phyloP scores from a whole-genome alignment of 1,140 invertebrate genomes.

The Anthonomus grandis region DNA sequence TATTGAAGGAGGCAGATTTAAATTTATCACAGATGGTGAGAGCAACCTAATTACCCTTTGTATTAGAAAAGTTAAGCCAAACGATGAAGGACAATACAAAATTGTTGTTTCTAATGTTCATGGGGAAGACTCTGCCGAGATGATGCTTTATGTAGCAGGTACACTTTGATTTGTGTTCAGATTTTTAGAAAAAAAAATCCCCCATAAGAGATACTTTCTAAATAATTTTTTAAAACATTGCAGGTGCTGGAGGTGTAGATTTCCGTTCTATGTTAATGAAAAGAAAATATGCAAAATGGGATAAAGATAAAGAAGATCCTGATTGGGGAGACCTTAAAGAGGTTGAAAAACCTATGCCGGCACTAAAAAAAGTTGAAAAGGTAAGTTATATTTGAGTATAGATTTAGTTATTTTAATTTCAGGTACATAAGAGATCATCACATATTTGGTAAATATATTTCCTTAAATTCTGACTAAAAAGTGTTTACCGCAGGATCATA shows the following conservation, averaged over 20 bases:
- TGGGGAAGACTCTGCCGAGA: slow-evolving; percentile 92
- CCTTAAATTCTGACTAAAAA: too few relatives aligned
- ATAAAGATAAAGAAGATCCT: slow-evolving; percentile 80
- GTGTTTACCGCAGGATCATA: too few relatives aligned
- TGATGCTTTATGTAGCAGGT: slow-evolving; percentile 95
- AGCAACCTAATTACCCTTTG: slow-evolving; percentile 87
- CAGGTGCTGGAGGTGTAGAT: slow-evolving; percentile 95
- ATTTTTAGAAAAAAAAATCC: too few relatives aligned
- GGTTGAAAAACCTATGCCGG: slow-evolving; percentile 78
- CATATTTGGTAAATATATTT: too few relatives aligned
- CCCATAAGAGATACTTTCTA: neutral
- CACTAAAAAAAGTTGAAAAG: slow-evolving; percentile 88
- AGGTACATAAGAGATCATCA: too few relatives aligned
- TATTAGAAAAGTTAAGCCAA: slow-evolving; percentile 93
- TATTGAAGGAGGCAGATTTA: slow-evolving; percentile 88
- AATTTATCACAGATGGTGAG: slow-evolving; percentile 85
- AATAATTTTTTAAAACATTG: slow-evolving; percentile 20
- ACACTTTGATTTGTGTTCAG: slow-evolving; percentile 37
- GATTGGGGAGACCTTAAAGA: slow-evolving; percentile 94
- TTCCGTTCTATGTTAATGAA: slow-evolving; percentile 98
- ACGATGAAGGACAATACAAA: slow-evolving; percentile 97
- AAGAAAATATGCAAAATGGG: slow-evolving; percentile 94
- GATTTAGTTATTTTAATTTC: too few relatives aligned
- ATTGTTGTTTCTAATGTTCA: slow-evolving; percentile 89
- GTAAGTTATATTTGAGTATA: slow-evolving; percentile 55